Percentiles rank a stretch among this genome's conserved stretches.
These are phyloP conservation scores for Parthenolecanium corni DNA, from an alignment of 2,888 invertebrate species.

Conservation along the genomic window DNA sequence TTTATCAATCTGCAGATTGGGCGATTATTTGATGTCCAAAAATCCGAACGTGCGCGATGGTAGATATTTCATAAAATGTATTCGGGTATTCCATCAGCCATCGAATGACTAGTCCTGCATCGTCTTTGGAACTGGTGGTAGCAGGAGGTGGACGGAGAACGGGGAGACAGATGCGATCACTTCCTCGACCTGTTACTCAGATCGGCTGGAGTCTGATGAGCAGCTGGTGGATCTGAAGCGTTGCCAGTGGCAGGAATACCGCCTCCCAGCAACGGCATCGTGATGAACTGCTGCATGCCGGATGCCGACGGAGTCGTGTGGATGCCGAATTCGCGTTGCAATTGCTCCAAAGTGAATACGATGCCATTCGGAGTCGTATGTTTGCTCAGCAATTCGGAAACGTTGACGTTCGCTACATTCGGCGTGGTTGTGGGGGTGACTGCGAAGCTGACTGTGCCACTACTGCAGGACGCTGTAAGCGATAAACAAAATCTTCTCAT, in stretches of 20 bases:
- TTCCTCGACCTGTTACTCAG: conserved; percentile 30
- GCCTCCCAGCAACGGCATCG: conserved; percentile 20
- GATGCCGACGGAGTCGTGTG: background rate
- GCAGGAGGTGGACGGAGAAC: background rate
- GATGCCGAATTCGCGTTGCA: conserved; percentile 24
- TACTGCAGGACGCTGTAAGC: conserved; percentile 38
- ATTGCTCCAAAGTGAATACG: conserved; percentile 22
- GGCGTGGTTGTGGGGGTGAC: conserved; percentile 20
- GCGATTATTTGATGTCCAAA: too few species aligned
- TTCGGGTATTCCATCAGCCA: too few species aligned
- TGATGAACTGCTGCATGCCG: conserved; percentile 20
- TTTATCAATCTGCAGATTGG: too few species aligned
- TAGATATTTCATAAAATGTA: too few species aligned
- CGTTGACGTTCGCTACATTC: background rate
- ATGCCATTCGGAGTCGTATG: background rate
- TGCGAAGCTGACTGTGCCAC: conserved; percentile 9
- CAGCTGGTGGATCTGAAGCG: conserved; percentile 30
- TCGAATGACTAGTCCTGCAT: too few species aligned
- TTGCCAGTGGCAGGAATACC: background rate
- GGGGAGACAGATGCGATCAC: background rate
- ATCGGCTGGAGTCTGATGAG: conserved; percentile 32
- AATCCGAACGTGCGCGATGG: too few species aligned
- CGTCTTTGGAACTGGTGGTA: background rate
- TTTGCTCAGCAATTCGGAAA: conserved; percentile 1
- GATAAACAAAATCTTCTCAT: background rate